These are phyloP conservation scores for Celastrina argiolus DNA, from an alignment of 2,888 invertebrate species.

Conservation along the genomic window DNA sequence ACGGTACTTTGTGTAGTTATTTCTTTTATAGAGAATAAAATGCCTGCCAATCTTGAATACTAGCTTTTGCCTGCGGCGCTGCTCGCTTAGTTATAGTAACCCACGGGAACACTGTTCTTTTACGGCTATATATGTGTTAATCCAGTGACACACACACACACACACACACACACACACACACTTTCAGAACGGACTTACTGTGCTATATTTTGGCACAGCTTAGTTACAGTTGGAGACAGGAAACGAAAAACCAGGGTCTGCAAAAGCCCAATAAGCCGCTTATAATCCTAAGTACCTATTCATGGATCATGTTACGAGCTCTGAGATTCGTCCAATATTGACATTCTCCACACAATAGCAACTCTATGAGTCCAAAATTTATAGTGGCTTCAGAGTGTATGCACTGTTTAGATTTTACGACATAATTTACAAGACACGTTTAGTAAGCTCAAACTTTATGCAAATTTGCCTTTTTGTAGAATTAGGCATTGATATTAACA, in stretches of 20 bases:
- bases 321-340: slow-evolving; percentile 11
- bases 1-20: too few relatives aligned
- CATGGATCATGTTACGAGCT: slow-evolving; percentile 3
- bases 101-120: too few relatives aligned
- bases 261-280: slow-evolving; percentile 3
- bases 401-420: not conserved
- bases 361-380: not conserved
- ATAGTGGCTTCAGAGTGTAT: not conserved
- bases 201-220: not conserved
- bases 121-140: too few relatives aligned
- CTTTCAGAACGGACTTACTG: not conserved
- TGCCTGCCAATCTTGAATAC: not conserved
- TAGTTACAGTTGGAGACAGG: not conserved
- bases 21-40: too few relatives aligned
- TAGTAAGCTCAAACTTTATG: too few relatives aligned
- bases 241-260: not conserved
- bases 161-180: too few relatives aligned
- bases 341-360: not conserved
- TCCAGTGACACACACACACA: too few relatives aligned
- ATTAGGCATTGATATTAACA: too few relatives aligned
- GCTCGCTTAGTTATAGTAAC: too few relatives aligned
- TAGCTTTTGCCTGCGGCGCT: too few relatives aligned
- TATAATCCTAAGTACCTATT: slow-evolving; percentile 2
- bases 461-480: too few relatives aligned
- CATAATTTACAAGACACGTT: too few relatives aligned